phyloP scores from a whole-genome alignment of 2,797 vertebrate genomes.

The Cyprinodon diabolis region DNA sequence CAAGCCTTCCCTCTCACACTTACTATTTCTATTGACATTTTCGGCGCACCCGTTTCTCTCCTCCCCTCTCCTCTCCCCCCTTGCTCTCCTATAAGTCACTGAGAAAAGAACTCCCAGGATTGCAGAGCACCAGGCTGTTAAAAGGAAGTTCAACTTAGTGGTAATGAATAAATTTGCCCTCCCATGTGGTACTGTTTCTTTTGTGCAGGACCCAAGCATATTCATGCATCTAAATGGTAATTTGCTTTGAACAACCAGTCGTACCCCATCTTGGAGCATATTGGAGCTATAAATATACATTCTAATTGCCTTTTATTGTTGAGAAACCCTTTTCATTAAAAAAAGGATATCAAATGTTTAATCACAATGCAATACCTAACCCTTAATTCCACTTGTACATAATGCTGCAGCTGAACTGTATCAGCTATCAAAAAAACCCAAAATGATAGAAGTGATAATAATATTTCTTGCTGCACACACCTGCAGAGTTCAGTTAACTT shows the following conservation, averaged over 20 bases:
- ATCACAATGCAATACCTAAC: constrained; percentile 21
- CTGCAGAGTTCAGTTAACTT: constrained; percentile 59
- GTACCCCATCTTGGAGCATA: constrained; percentile 26
- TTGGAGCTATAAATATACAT: constrained; percentile 41
- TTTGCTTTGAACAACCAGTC: constrained; percentile 59
- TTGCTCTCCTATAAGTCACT: constrained; percentile 98
- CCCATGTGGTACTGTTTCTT: constrained; percentile 92
- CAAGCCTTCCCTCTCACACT: constrained; percentile 99
- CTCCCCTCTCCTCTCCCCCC: constrained; percentile 59
- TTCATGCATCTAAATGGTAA: constrained; percentile 71
- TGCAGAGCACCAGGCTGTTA: constrained; percentile 94
- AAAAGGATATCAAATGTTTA: constrained; percentile 19
- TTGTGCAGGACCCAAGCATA: constrained; percentile 75
- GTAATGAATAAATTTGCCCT: constrained; percentile 96
- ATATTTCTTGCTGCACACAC: constrained; percentile 53
- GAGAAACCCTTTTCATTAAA: constrained; percentile 17
- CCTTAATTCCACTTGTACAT: constrained; percentile 10
- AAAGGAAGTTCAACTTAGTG: constrained; percentile 98
- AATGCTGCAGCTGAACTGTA: constrained; percentile 13
- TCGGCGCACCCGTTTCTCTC: constrained; percentile 82
- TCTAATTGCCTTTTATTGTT: constrained; percentile 46
- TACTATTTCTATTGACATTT: constrained; percentile 99
- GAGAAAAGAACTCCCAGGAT: constrained; percentile 88
- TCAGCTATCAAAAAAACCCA: constrained; percentile 23
- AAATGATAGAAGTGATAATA: constrained; percentile 15